These are phyloP conservation scores for Electrophaes corylata DNA, from an alignment of 2,888 invertebrate genomes.

Conservation along the genomic window DNA sequence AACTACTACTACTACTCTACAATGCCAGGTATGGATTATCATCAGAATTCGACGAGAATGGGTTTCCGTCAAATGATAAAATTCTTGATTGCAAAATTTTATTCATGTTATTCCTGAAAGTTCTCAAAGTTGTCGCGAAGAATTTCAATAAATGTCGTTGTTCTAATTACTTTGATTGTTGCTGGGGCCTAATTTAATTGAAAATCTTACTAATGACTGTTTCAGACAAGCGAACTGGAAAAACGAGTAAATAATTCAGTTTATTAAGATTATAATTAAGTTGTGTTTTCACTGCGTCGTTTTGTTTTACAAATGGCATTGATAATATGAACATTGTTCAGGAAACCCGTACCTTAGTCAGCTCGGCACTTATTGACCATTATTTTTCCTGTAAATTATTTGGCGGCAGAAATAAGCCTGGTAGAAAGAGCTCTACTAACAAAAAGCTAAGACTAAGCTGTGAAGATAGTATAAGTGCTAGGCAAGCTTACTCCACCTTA, in stretches of 20 bases:
- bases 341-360: no score
- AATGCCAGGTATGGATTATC: no score
- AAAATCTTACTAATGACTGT: slow-evolving; percentile 22
- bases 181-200: slow-evolving; percentile 28
- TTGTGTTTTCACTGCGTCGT: neutral
- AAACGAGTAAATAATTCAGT: slow-evolving; percentile 2
- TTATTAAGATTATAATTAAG: neutral
- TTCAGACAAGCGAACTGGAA: slow-evolving; percentile 4
- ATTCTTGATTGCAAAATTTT: slow-evolving; percentile 64
- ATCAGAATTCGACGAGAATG: neutral
- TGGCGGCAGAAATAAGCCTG: no score
- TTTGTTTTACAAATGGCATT: no score
- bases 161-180: slow-evolving; percentile 56
- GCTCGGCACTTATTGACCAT: no score
- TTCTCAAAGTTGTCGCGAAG: slow-evolving; percentile 51
- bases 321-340: no score
- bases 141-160: slow-evolving; percentile 68
- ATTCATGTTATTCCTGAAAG: slow-evolving; percentile 59
- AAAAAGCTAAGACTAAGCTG: no score
- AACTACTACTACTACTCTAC: no score
- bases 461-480: no score
- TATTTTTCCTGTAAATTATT: no score
- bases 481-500: no score
- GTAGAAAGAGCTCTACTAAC: no score
- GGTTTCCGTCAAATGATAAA: slow-evolving; percentile 35